A percentile compares a stretch with the other conserved stretches of the same genome.
phyloP scores from a whole-genome alignment of 1,140 invertebrate genomes.

The Amphibalanus amphitrite region DNA sequence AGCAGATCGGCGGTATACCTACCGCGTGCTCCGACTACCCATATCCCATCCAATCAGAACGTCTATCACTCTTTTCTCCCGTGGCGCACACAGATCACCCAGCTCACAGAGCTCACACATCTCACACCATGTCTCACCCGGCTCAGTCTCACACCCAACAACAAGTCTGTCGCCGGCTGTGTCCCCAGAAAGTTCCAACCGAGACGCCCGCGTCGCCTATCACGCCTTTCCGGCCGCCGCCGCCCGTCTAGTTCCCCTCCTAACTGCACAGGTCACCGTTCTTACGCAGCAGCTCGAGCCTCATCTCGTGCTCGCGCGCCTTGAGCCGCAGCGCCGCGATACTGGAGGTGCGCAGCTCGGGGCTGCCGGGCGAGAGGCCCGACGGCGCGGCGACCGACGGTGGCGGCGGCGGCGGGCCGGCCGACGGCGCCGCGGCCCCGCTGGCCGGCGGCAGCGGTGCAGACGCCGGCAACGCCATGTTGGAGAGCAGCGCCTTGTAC shows the following conservation, averaged over 20 bases:
- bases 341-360: slow-evolving; percentile 17
- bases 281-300: slow-evolving; percentile 62
- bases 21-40: no score
- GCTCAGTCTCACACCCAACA: neutral
- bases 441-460: slow-evolving; percentile 12
- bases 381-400: slow-evolving; percentile 3
- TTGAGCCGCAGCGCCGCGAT: slow-evolving; percentile 48
- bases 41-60: no score
- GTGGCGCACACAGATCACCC: no score
- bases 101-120: no score
- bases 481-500: slow-evolving; percentile 6
- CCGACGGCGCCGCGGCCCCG: neutral
- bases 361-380: slow-evolving; percentile 12
- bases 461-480: slow-evolving; percentile 10
- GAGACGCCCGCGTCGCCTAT: neutral
- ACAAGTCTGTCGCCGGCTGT: no score
- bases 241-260: neutral
- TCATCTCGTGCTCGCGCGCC: slow-evolving; percentile 76
- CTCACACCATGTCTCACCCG: neutral
- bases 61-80: no score
- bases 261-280: slow-evolving; percentile 38
- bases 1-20: no score
- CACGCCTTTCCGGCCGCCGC: neutral
- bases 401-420: neutral
- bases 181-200: neutral